phyloP scores from a whole-genome alignment of 2,888 invertebrate species.

The Pachliopta kotzebuea region DNA sequence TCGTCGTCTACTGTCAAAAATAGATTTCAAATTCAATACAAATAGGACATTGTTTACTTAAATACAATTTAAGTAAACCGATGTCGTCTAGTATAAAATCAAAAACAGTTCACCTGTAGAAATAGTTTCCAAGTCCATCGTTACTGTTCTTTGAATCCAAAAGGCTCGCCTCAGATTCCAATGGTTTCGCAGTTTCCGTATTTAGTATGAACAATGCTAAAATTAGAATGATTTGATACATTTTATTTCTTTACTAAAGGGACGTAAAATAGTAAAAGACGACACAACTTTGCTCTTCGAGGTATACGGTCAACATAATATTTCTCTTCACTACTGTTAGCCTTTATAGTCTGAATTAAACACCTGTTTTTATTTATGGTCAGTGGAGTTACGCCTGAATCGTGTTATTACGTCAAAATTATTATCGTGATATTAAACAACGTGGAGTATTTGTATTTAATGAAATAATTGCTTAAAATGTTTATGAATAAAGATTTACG shows the following conservation, averaged over 20 bases:
- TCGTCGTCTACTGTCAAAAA: too few species aligned
- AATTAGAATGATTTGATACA: constrained; percentile 6
- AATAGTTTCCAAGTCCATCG: constrained; percentile 35
- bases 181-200: background rate
- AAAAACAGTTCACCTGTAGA: constrained; percentile 38
- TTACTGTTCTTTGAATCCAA: constrained; percentile 20
- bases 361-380: constrained; percentile 3
- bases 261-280: background rate
- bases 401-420: constrained; percentile 6
- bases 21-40: too few species aligned
- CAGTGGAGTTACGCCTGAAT: background rate
- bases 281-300: constrained; percentile 13
- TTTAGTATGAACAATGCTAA: background rate
- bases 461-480: too few species aligned
- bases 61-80: too few species aligned
- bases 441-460: too few species aligned
- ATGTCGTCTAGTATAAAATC: too few species aligned
- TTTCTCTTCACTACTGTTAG: background rate
- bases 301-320: constrained; percentile 1
- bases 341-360: constrained; percentile 17
- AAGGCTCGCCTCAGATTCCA: constrained; percentile 3
- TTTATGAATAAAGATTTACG: too few species aligned
- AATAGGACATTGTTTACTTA: too few species aligned
- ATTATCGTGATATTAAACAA: background rate
- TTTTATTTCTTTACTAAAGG: background rate